Conservation (phyloP, 1,140 invertebrate genomes). For the Ctenoplectra terminalis region DNA sequence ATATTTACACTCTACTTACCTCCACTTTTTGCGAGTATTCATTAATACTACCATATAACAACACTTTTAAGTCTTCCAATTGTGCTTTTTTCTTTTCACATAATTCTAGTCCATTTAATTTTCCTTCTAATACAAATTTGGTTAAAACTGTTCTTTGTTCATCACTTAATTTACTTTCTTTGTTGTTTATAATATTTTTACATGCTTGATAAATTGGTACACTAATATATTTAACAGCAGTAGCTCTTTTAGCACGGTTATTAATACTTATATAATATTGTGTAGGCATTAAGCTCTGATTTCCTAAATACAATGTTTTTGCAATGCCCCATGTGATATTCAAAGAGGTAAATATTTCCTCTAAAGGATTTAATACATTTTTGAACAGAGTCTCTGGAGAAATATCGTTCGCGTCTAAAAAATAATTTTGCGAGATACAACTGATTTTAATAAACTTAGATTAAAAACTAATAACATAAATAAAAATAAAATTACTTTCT, state of each 20-base stretch:
- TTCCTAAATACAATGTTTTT: conserved; percentile 92
- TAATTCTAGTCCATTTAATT: conserved; percentile 89
- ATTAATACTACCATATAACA: conserved; percentile 82
- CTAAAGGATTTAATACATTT: conserved; percentile 90
- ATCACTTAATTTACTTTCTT: conserved; percentile 85
- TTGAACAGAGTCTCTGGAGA: conserved; percentile 85
- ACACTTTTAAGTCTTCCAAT: conserved; percentile 74
- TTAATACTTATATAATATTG: conserved; percentile 90
- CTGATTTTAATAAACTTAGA: neutral
- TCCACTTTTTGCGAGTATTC: conserved; percentile 87
- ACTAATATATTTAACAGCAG: conserved; percentile 87
- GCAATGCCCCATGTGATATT: conserved; percentile 94
- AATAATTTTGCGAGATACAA: conserved; percentile 37
- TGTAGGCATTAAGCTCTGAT: conserved; percentile 90
- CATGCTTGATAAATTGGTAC: conserved; percentile 87
- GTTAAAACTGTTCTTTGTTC: conserved; percentile 88
- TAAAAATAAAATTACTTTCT: conserved; percentile 67
- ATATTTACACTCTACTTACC: conserved; percentile 55
- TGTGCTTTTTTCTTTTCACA: conserved; percentile 73
- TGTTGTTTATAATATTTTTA: conserved; percentile 84
- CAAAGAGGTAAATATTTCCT: conserved; percentile 88
- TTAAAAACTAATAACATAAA: neutral
- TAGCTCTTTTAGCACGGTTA: conserved; percentile 87
- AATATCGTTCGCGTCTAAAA: conserved; percentile 43
- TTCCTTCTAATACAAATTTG: conserved; percentile 92